Evolutionary conservation across 2,888 invertebrate genomes (phyloP), one percentile per base, ranked within the genome.

Genomic region (Dynastes maya): DNA sequence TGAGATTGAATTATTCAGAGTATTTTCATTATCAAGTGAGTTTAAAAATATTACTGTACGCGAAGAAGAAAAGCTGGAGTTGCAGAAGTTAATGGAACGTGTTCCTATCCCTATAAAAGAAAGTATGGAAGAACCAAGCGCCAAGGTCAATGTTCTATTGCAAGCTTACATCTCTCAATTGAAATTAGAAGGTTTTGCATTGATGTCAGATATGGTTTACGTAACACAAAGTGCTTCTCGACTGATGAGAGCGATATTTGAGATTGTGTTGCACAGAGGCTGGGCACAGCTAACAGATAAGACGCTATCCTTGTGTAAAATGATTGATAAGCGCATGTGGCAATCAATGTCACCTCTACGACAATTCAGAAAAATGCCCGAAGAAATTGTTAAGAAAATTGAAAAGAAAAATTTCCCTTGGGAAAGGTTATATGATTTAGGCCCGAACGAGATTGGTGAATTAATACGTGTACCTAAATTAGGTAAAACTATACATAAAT

Each of bases 81-180:
- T 99, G 81, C 96, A 97, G 84, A 99, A 99, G 88, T 90, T 99
- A n/a, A 95, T 97, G 92, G 92, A 92, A 84, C 92, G 98, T 85
- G 99, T 99, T 0, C 99, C 99, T 0, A 98, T 99, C 79, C 99
- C 99, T 0, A 98, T 99, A 83, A 99, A 99, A 86, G 99, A 99
- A 88, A 95, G 96, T 81, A 97, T 99, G 82, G 99, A 99, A 86
- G 99, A 99, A 87, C 96, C 99, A 0, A 96, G 96, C 79, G 99
- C 99, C 0, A 99, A 99, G 84, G 94, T 98, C 40, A 98, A 98
- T 88, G 97, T 98, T 8, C 89, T 99, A 0, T 91, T 98, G 0
- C 98, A 99, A 88, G 98, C 99, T 0, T 99, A 98, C 89, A 99
- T 99, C 81, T 99, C 99, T 0, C 98, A 99, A 88, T 89, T 99